Evolutionary conservation across 2,113 vertebrate species (phyloP).

Genomic region (zebrafish (Danio rerio)): GRCz12tu NC_133192.1:34437501-34438000

Average conservation of each 20-base stretch:
- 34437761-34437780: conserved; percentile 75
- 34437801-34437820: conserved; percentile 77
- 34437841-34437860: conserved; percentile 78
- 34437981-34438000: conserved; percentile 66
- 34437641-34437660: conserved; percentile 74
- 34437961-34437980: conserved; percentile 59
- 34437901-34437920: conserved; percentile 64
- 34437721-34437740: conserved; percentile 73
- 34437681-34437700: conserved; percentile 76
- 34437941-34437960: conserved; percentile 69
- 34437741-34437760: conserved; percentile 76
- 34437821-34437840: conserved; percentile 75
- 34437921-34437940: conserved; percentile 69
- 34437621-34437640: conserved; percentile 77
- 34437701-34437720: conserved; percentile 71
- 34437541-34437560: conserved; percentile 68
- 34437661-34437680: conserved; percentile 70
- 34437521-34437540: conserved; percentile 72
- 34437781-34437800: conserved; percentile 72
- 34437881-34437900: conserved; percentile 66
- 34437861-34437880: conserved; percentile 70
- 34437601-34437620: conserved; percentile 75
- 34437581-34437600: conserved; percentile 73
- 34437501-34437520: conserved; percentile 77
- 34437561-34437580: conserved; percentile 76